A percentile compares a stretch with the other conserved stretches of the same genome.
phyloP scores from a whole-genome alignment of 2,113 vertebrate species.

The Zapus hudsonius region DNA sequence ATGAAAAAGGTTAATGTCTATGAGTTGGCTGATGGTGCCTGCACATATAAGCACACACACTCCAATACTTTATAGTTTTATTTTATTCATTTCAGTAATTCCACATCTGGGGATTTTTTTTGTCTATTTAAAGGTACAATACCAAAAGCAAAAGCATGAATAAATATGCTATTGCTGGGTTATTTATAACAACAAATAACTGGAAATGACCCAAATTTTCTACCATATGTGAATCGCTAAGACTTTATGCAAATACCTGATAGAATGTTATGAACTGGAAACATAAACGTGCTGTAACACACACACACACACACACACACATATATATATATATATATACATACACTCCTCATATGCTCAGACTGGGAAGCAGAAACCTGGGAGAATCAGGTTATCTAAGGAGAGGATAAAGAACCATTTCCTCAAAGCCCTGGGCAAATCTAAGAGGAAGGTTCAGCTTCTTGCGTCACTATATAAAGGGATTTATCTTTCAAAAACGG shows the following conservation, averaged over 20 bases:
- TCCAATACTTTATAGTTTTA: constrained; percentile 45
- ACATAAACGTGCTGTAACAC: background rate
- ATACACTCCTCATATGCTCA: background rate
- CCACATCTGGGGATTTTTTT: constrained; percentile 21
- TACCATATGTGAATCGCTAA: constrained; percentile 43
- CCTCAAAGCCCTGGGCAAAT: background rate
- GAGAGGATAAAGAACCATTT: background rate
- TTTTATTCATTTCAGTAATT: constrained; percentile 69
- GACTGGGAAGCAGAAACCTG: background rate
- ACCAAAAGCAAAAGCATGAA: constrained; percentile 56
- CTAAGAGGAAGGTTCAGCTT: too few relatives aligned
- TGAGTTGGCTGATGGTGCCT: constrained; percentile 53
- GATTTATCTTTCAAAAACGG: background rate
- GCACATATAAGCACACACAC: constrained; percentile 29
- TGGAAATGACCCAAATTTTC: constrained; percentile 61
- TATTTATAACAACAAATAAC: constrained; percentile 68
- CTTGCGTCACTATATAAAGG: background rate
- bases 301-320: background rate
- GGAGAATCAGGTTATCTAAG: background rate
- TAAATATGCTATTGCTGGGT: constrained; percentile 49
- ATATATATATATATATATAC: background rate
- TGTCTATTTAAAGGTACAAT: constrained; percentile 62
- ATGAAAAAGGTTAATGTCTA: constrained; percentile 65
- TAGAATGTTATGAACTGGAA: constrained; percentile 10
- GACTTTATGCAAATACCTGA: constrained; percentile 37